Evolutionary conservation across 2,888 invertebrate species (phyloP), one percentile per base, ranked within the genome.

Genomic region (Tryphoninae sp.): DNA sequence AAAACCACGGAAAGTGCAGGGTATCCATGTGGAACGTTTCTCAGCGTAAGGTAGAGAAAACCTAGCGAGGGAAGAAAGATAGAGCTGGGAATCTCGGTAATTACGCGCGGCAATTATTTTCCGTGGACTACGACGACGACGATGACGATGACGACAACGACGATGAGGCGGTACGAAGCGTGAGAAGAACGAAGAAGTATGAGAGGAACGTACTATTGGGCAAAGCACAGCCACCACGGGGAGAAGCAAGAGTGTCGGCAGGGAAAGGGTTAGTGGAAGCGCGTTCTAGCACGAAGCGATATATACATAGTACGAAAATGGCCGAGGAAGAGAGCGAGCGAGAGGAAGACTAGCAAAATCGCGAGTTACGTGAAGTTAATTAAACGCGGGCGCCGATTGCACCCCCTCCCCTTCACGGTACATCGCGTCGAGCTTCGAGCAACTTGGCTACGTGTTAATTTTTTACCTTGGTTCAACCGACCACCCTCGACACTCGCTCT

Each of bases 81-180:
- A 65, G 40, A 78, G 59, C 23, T 55, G 67, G 83, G 84, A 84
- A 87, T 86, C 85, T 85, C 82, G 85, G 87, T 87, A 88, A 89
- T 89, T 89, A 88, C 86, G 83, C 83, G 82, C 84, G 82, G 86
- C 85, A 88, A 89, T 89, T 89, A 89, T 89, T 88, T 89, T 86
- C 84, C 81, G 81, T 72, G 80, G 83, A 81, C 78, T 80, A 84
- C 82, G 58, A 76, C 19, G 53, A 64, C 42, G 62, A 59, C 74
- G 83, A 86, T 81, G 64, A 80, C 42, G 71, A 67, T 22, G 71
- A 67, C 22, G 55, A 16, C 16, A 68, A 62, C 68, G 77, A 59
- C 59, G 42, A 59, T 45, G 22, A 53, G 62, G 49, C 45, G 59
- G 76, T 19, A 42, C 53, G 51, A 68, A 62, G 68, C 16, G 49